Evolutionary conservation across 2,797 vertebrate species (phyloP), one percentile per base, ranked within the genome.

Genomic region (Ibycter americanus): DNA sequence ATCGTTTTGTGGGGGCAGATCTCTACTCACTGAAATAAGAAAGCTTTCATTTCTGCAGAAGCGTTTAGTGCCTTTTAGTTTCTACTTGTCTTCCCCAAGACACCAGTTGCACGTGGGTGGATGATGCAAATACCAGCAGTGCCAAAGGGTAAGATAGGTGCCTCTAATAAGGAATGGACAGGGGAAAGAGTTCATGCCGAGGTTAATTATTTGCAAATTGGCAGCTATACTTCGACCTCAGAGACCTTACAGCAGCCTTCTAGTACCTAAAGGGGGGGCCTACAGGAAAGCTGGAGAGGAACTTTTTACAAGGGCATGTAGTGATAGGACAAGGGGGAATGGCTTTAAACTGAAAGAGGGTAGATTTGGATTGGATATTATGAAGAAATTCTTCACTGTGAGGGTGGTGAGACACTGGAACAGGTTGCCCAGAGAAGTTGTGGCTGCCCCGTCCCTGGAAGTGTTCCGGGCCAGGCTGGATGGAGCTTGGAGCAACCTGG

Each of bases 141-240:
- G 11, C 47, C 76, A 59, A 66, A 52, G 67, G 51, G 55, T 62
- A 82, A 68, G 54, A 78, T 13, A 55, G 31, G 16, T 71, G 61
- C 52, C n/a, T 87, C 42, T 59, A 74, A 59, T 56, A 74, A 82
- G 58, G 79, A 66, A 80, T 46, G 52, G 47, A 56, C 32, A 31
- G 46, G 47, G 40, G 66, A 68, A 94, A 32, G 44, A 83, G 44
- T 78, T 86, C 16, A 71, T 16, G 44, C 8, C 54, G 49, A 78
- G 83, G 83, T 90, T 90, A 96, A 93, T 77, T 90, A 87, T 96
- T 93, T 68, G 54, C 77, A 89, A 87, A 81, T 58, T 71, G 72
- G 56, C 68, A 56, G 61, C 4, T 14, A 81, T 59, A 90, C 76
- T 91, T 94, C 7, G 10, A 82, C 66, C 73, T 94, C 42, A 62